These are phyloP conservation scores for Anisognathus igniventris DNA, from an alignment of 2,797 vertebrate species.

Conservation along the genomic window DNA sequence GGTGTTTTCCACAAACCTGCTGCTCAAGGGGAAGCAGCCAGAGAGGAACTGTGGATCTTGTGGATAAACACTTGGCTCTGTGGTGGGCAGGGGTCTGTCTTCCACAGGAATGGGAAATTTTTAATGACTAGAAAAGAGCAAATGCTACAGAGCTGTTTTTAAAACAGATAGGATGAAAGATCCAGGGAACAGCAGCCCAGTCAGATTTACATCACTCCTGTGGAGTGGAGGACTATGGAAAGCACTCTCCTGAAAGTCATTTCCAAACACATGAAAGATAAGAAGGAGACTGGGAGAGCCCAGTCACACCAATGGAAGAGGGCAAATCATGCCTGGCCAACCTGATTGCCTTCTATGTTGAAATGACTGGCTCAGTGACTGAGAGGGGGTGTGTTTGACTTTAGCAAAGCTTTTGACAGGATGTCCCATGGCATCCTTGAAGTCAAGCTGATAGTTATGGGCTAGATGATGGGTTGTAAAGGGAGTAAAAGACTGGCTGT, in stretches of 20 bases:
- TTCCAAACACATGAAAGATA: background rate
- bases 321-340: background rate
- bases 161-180: background rate
- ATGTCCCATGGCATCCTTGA: background rate
- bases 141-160: background rate
- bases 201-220: background rate
- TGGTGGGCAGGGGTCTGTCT: background rate
- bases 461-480: background rate
- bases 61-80: background rate
- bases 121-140: background rate
- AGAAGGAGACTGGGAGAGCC: background rate
- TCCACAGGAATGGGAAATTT: background rate
- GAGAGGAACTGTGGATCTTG: background rate
- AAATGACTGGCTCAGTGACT: background rate
- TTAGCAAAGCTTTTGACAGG: background rate
- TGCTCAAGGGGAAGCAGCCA: background rate
- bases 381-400: background rate
- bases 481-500: background rate
- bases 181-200: background rate
- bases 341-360: background rate
- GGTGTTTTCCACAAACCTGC: background rate
- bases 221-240: background rate
- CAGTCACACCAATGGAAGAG: background rate
- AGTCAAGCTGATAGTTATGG: background rate
- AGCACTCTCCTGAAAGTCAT: background rate